Evolutionary conservation across 1,140 invertebrate genomes (phyloP).

Genomic region (Brachystomella parvula): DNA sequence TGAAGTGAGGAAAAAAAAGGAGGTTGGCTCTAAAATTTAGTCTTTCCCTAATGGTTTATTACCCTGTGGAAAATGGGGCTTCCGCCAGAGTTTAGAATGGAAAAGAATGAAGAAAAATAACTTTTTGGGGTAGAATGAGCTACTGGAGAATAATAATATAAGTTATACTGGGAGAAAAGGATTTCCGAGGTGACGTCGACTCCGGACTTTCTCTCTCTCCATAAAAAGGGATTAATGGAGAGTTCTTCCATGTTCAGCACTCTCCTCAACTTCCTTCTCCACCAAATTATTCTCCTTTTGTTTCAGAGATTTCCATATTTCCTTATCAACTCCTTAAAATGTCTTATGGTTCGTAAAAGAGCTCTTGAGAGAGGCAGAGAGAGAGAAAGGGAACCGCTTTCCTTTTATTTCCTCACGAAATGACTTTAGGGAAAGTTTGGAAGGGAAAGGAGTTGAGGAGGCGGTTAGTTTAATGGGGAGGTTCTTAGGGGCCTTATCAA

Average conservation of each 20-base stretch:
- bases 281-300: constrained; percentile 9
- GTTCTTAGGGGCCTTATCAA: not conserved
- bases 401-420: not conserved
- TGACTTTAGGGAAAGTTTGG: no score
- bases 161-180: not conserved
- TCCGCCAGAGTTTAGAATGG: no score
- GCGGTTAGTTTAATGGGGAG: not conserved
- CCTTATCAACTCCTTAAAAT: not conserved
- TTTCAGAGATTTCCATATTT: not conserved
- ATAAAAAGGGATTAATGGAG: constrained; percentile 6
- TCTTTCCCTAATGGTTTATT: constrained; percentile 4
- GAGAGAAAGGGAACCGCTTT: not conserved
- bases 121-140: no score
- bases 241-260: not conserved
- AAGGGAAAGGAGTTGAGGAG: not conserved
- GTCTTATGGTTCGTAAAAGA: constrained; percentile 2
- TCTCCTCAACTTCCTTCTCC: not conserved
- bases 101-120: no score
- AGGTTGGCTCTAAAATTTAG: not conserved
- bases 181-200: not conserved
- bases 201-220: not conserved
- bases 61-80: not conserved
- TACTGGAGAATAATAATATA: not conserved
- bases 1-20: no score
- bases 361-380: not conserved